These are phyloP conservation scores for Kuschelorhynchus macadamiae DNA, from an alignment of 2,888 invertebrate genomes.

Conservation along the genomic window DNA sequence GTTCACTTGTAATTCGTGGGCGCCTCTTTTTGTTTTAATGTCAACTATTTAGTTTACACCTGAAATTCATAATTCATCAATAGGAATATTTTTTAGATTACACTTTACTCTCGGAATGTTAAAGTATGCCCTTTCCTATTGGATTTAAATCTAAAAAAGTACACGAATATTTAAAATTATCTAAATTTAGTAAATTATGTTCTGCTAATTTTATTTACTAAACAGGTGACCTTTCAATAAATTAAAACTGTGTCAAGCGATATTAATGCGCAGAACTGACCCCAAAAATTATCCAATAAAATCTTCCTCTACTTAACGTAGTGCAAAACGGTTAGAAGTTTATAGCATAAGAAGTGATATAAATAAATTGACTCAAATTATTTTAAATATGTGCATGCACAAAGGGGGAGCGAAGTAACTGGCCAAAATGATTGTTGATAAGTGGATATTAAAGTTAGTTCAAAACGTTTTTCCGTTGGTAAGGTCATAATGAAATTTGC, in stretches of 20 bases:
- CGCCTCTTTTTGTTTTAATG: too few species aligned
- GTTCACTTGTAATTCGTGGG: too few species aligned
- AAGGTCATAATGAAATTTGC: conserved; percentile 57
- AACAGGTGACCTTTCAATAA: too few species aligned
- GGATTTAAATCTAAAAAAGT: too few species aligned
- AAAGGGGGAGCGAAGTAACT: conserved; percentile 44
- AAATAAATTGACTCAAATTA: conserved; percentile 57
- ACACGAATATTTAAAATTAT: too few species aligned
- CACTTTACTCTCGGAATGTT: too few species aligned
- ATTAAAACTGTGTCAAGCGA: conserved; percentile 6
- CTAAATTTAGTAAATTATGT: too few species aligned
- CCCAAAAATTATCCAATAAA: conserved; percentile 36
- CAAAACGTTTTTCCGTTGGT: conserved; percentile 21
- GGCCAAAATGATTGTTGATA: conserved; percentile 27
- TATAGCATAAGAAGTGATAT: conserved; percentile 25
- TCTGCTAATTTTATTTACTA: too few species aligned
- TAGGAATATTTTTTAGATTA: too few species aligned
- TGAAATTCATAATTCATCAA: too few species aligned
- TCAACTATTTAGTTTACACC: too few species aligned
- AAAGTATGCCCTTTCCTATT: too few species aligned
- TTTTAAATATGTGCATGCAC: conserved; percentile 50
- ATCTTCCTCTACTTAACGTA: conserved; percentile 33
- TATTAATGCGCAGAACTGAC: conserved; percentile 16
- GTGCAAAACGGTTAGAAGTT: conserved; percentile 27
- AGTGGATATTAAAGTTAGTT: conserved; percentile 35